Conservation (phyloP, 2,113 vertebrate genomes). For the Tupaia tana region DNA sequence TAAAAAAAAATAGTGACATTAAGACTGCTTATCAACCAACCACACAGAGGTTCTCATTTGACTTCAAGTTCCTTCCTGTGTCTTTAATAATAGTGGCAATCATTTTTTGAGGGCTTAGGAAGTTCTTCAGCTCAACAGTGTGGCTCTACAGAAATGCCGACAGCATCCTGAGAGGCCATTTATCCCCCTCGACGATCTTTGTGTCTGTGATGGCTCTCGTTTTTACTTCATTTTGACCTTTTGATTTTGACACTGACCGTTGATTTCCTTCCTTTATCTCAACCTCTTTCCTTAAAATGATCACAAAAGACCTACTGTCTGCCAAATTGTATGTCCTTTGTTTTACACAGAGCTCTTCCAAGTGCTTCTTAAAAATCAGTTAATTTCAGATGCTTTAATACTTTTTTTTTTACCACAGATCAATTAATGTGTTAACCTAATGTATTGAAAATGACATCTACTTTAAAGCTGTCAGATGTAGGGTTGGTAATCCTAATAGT, state of each 20-base stretch:
- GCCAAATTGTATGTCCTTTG: not conserved
- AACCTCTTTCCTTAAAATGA: not conserved
- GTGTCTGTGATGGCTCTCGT: not conserved
- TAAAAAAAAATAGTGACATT: not conserved
- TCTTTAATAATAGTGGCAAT: not conserved
- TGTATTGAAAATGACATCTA: not conserved
- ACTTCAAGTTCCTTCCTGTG: not conserved
- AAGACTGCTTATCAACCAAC: not conserved
- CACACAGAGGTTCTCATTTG: not conserved
- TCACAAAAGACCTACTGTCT: not conserved
- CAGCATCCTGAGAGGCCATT: not conserved
- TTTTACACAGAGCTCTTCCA: not conserved
- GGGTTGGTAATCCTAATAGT: not conserved
- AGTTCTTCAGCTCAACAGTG: not conserved
- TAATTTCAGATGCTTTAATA: slow-evolving; percentile 28
- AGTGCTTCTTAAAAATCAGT: not conserved
- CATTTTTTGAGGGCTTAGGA: not conserved
- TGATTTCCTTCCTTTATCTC: not conserved
- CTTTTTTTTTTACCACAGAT: slow-evolving; percentile 42
- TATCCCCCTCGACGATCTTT: not conserved
- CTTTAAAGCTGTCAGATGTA: not conserved
- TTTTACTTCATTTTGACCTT: slow-evolving; percentile 32
- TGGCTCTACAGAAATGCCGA: not conserved
- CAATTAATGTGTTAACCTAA: not conserved
- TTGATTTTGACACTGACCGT: not conserved